These are phyloP conservation scores for Limosa lapponica DNA, from an alignment of 2,797 vertebrate species.

Conservation along the genomic window DNA sequence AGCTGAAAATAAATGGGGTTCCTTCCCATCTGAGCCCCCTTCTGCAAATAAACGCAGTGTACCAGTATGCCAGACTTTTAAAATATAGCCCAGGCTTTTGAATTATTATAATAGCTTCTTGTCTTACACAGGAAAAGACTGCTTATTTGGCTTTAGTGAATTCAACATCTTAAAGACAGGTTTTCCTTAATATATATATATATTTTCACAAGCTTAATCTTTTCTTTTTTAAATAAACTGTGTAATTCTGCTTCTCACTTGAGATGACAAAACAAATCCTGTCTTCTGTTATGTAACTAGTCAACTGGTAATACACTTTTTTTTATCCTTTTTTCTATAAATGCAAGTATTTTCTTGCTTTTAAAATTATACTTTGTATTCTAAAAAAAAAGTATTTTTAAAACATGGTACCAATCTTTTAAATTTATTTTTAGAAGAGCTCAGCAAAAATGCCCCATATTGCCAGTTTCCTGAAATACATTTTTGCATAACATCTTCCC, in stretches of 20 bases:
- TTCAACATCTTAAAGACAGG: background rate
- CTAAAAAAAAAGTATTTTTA: background rate
- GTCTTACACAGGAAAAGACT: background rate
- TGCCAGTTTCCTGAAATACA: conserved; percentile 5
- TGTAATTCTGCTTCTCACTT: background rate
- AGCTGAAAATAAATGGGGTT: background rate
- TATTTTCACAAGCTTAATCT: background rate
- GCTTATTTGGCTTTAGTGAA: conserved; percentile 34
- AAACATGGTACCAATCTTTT: background rate
- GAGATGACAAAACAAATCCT: background rate
- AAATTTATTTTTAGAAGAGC: background rate
- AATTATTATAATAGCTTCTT: background rate
- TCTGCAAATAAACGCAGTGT: background rate
- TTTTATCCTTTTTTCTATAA: background rate
- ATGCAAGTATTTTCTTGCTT: background rate
- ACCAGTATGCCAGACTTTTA: background rate
- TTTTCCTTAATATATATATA: background rate
- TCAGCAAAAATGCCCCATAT: background rate
- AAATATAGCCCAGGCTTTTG: conserved; percentile 5
- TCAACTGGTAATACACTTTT: background rate
- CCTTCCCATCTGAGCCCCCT: background rate
- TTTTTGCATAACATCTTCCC: conserved; percentile 12
- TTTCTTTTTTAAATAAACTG: background rate
- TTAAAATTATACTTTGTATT: background rate
- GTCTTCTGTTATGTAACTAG: background rate